A percentile compares a stretch with the other conserved stretches of the same genome.
phyloP scores from a whole-genome alignment of 2,888 invertebrate genomes.

The Ditylenchus weischeri region DNA sequence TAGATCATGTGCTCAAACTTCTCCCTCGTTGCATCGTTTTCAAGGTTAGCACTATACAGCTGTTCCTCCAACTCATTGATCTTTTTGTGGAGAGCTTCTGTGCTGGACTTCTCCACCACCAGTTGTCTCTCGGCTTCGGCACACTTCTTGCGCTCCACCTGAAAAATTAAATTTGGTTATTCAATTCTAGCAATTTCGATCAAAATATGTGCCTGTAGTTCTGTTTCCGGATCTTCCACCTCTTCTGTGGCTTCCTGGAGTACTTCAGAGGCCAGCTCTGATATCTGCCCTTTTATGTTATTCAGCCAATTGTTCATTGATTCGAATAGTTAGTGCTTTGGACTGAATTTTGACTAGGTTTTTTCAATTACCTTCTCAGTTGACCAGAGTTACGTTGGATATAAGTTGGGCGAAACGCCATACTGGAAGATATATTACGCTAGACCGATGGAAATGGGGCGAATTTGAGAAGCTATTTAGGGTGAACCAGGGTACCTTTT shows the following conservation, averaged over 20 bases:
- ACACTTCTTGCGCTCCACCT: slow-evolving; percentile 45
- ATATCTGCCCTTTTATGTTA: slow-evolving; percentile 47
- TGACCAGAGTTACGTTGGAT: not conserved
- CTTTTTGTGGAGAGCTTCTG: slow-evolving; percentile 24
- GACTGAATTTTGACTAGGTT: too few relatives aligned
- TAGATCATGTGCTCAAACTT: slow-evolving; percentile 41
- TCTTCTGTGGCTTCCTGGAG: slow-evolving; percentile 49
- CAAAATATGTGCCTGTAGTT: slow-evolving; percentile 38
- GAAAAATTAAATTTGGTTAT: slow-evolving; percentile 5
- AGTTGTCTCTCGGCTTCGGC: slow-evolving; percentile 45
- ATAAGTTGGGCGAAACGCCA: not conserved
- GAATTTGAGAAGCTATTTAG: not conserved
- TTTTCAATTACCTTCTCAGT: too few relatives aligned
- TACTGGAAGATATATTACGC: not conserved
- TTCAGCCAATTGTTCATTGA: slow-evolving; percentile 26
- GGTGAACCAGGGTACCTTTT: too few relatives aligned
- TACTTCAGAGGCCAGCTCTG: slow-evolving; percentile 51
- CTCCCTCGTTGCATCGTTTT: slow-evolving; percentile 42
- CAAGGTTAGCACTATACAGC: slow-evolving; percentile 37
- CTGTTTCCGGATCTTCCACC: slow-evolving; percentile 48
- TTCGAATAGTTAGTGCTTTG: not conserved
- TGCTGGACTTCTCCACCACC: slow-evolving; percentile 32
- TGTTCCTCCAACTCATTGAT: slow-evolving; percentile 38
- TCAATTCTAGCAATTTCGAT: not conserved
- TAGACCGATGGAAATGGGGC: not conserved